Evolutionary conservation across 2,888 invertebrate genomes (phyloP), one percentile per base, ranked within the genome.

Genomic region (Heliconius ismenius): DNA sequence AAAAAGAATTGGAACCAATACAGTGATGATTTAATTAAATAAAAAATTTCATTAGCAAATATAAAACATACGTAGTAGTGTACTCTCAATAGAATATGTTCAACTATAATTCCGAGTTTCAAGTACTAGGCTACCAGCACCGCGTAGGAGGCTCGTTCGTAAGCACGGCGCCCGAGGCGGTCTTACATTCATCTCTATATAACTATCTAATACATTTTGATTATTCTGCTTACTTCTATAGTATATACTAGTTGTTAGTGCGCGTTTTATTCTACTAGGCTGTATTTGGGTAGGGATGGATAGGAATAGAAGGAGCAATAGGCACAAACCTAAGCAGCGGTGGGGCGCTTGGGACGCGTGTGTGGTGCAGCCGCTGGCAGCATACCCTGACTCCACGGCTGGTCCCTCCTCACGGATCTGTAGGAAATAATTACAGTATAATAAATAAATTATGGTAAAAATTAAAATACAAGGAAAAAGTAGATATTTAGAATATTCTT

Each of bases 321-420:
- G 87, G 84, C 92, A 94, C 94, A 94, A 94, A 94, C 94, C 94
- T 94, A 94, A 84, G 87, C 94, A 94, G 82, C 86, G 88, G 83
- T 90, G 91, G 4, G 91, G 87, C 18, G 92, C 86, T 60, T 87
- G 86, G n/a, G 92, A 84, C 39, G 91, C 88, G 81, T 83, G 87
- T 7, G 90, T 90, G 10, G 88, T 83, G 84, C 94, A 94, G 6
- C 93, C 93, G 78, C 81, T 75, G 86, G 87, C 72, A 86, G 83
- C 74, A 80, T 85, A 67, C 84, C 87, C 73, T 81, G 83, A 6
- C 83, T 84, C 81, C 24, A 83, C 83, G 7, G 79, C 85, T 1
- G 87, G 82, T 81, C 89, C 90, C 75, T 93, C 93, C 79, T 94
- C 94, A 39, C 92, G 93, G 77, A 92, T 92, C 94, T 94, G 78